Percentiles rank a stretch among this genome's conserved stretches.
These are phyloP conservation scores for Holocentrus rufus DNA, from an alignment of 2,797 vertebrate species.

Conservation along the genomic window DNA sequence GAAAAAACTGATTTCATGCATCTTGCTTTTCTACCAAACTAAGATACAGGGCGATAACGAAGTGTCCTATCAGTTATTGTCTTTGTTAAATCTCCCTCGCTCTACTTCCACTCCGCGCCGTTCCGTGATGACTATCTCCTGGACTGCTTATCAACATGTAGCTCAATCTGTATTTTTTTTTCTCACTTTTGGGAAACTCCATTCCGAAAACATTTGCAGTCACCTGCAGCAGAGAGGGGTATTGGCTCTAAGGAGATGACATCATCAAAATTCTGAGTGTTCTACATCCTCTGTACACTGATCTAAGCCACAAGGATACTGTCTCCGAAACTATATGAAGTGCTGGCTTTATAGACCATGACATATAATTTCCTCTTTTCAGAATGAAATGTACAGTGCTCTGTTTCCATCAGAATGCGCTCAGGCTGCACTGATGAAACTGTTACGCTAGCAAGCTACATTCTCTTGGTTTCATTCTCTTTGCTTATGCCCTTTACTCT, in stretches of 20 bases:
- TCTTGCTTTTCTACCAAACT: too few species aligned
- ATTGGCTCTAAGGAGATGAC: slow-evolving; percentile 45
- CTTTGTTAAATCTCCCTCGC: too few species aligned
- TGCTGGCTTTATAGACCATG: slow-evolving; percentile 71
- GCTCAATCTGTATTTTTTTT: slow-evolving; percentile 24
- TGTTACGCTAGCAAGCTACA: slow-evolving; percentile 49
- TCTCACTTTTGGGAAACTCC: slow-evolving; percentile 35
- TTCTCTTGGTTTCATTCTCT: slow-evolving; percentile 54
- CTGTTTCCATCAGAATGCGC: slow-evolving; percentile 71
- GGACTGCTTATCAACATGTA: neutral
- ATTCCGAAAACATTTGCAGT: slow-evolving; percentile 18
- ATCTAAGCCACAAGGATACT: slow-evolving; percentile 63
- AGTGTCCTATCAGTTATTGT: too few species aligned
- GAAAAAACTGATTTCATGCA: too few species aligned
- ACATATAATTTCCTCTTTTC: slow-evolving; percentile 73
- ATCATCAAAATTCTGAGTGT: slow-evolving; percentile 49
- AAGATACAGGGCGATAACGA: too few species aligned
- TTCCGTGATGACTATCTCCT: too few species aligned
- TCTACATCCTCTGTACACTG: slow-evolving; percentile 54
- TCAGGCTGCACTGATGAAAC: slow-evolving; percentile 71
- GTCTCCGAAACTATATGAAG: slow-evolving; percentile 69
- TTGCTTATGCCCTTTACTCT: slow-evolving; percentile 36
- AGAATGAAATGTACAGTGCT: slow-evolving; percentile 54
- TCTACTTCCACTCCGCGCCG: too few species aligned
- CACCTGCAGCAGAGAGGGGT: slow-evolving; percentile 27